Base-by-base conservation (phyloP, 2,113 vertebrate genomes). In the Corythoichthys haematopterus region DNA sequence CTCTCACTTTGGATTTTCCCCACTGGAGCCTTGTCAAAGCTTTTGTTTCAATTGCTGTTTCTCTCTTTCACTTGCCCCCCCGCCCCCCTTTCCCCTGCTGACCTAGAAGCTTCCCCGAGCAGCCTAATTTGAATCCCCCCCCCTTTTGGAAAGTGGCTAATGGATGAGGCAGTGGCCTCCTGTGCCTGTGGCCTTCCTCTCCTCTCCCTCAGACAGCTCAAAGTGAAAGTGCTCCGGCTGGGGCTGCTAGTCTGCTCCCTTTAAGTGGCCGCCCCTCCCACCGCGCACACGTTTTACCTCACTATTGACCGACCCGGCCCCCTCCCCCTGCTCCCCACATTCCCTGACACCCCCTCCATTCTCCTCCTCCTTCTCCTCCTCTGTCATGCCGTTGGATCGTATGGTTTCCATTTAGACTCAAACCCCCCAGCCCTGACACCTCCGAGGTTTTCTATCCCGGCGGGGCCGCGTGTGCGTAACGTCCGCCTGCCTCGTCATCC, bases 401-500 rank as follows among this genome's bases (percentile, higher is more conserved):
- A 84, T 91, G 89, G 81, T 90, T 90, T 85, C 85, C 81, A 90
- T 89, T 88, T 83, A 38, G 71, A 67, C 81, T 71, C 80, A 75
- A 79, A 79, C 72, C 77, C 73, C 77, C 72, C 75, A 43, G 62
- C 76, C 82, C 75, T 64, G 56, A 16, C 65, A 56, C 66, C 79
- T 85, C 76, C 64, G 48, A 16, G 59, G 15, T 1, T 72, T 74
- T 61, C 62, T 73, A 52, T 77, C 64, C 59, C 64, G 47, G 40
- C 40, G 63, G 47, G 73, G 48, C 64, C 67, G 48, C 64, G 74
- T 70, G 12, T 67, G 33, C n/a, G 51, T 62, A 80, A 73, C 66
- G 59, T 80, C 78, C 73, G 77, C 71, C 76, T 66, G 76, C 69
- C 66, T 80, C 79, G 78, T 81, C 77, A 79, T 76, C 61, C 60